A percentile compares a stretch with the other conserved stretches of the same genome.
Conservation (phyloP, 2,797 vertebrate species). For the Myiotriccus ornatus region DNA sequence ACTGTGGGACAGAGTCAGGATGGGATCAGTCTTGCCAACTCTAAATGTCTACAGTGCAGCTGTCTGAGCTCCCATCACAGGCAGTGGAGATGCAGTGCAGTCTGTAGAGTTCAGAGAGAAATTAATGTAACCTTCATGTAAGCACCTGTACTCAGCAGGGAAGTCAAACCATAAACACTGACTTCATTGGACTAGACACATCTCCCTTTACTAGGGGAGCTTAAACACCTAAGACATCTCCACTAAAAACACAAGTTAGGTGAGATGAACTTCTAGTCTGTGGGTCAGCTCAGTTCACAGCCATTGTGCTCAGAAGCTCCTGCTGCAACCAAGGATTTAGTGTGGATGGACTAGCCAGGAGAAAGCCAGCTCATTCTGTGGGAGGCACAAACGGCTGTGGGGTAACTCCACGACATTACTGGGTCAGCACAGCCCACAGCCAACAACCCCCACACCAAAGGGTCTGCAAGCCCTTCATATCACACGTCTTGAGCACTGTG, state of each 20-base stretch:
- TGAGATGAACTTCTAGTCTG: neutral
- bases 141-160: neutral
- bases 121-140: neutral
- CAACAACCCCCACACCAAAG: neutral
- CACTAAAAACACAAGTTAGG: neutral
- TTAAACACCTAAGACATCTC: neutral
- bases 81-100: neutral
- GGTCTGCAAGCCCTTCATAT: neutral
- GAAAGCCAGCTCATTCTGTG: neutral
- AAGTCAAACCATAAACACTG: neutral
- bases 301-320: neutral
- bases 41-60: neutral
- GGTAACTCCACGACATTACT: neutral
- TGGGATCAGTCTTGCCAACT: neutral
- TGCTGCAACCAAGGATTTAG: accelerated
- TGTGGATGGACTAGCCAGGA: neutral
- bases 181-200: neutral
- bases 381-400: neutral
- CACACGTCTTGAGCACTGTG: neutral
- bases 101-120: neutral
- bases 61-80: neutral
- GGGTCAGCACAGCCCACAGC: neutral
- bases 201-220: neutral
- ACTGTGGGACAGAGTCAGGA: neutral
- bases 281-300: neutral